Evolutionary conservation across 2,113 vertebrate genomes (phyloP).

Genomic region (Sminthopsis crassicaudata): DNA sequence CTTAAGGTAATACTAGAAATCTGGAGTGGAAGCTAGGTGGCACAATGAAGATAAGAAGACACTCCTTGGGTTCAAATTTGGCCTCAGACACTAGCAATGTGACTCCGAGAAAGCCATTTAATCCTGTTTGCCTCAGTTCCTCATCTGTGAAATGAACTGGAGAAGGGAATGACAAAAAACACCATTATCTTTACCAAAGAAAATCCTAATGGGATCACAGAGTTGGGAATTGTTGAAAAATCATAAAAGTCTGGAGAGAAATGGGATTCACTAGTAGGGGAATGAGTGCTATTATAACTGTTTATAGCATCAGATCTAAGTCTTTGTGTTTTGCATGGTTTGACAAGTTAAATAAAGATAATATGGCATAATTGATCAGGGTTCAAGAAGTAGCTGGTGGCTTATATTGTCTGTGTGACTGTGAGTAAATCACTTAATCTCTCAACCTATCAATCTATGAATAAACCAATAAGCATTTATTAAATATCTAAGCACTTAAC

Average conservation of each 20-base stretch:
- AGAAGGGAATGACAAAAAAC: neutral
- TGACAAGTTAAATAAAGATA: neutral
- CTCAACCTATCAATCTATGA: neutral
- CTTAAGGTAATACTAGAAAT: neutral
- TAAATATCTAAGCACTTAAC: neutral
- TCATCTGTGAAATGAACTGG: too few relatives aligned
- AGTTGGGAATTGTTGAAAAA: neutral
- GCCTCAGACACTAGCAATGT: neutral
- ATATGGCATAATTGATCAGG: neutral
- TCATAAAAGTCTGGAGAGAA: neutral
- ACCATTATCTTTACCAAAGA: neutral
- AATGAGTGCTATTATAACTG: neutral
- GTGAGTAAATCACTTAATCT: neutral
- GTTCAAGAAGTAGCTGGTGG: neutral
- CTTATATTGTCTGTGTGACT: neutral
- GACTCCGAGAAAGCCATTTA: neutral
- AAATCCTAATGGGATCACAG: neutral
- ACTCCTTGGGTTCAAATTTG: neutral
- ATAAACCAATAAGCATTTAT: neutral
- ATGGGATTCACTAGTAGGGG: neutral
- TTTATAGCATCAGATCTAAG: neutral
- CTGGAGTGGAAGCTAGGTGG: too few relatives aligned
- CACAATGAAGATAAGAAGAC: neutral
- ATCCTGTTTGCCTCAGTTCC: too few relatives aligned
- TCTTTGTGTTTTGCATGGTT: neutral